phyloP scores from a whole-genome alignment of 2,113 vertebrate species.

The Phrynosoma blainvillii region DNA sequence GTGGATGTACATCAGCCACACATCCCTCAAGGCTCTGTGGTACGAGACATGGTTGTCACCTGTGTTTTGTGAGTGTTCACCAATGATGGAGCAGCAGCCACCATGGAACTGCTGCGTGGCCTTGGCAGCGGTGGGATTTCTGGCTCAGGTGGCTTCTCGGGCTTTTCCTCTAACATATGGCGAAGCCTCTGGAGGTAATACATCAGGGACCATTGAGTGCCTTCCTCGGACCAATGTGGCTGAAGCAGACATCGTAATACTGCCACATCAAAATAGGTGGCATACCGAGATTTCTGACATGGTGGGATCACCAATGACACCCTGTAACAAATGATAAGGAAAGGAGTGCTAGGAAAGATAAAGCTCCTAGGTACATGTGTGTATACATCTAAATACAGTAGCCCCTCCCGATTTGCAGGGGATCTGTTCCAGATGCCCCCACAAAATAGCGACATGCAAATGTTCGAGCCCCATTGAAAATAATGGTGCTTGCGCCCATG shows the following conservation, averaged over 20 bases:
- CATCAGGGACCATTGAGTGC: slow-evolving; percentile 96
- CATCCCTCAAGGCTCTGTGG: rapidly evolving
- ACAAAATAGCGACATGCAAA: too few species aligned
- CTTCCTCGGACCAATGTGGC: slow-evolving; percentile 96
- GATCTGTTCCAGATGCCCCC: too few species aligned
- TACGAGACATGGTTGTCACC: slow-evolving; percentile 70
- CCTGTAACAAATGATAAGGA: slow-evolving; percentile 60
- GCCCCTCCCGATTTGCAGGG: too few species aligned
- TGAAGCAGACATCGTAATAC: slow-evolving; percentile 96
- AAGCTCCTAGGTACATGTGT: not conserved
- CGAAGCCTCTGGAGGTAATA: slow-evolving; percentile 93
- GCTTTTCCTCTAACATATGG: slow-evolving; percentile 96
- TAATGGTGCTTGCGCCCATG: too few species aligned
- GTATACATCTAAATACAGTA: not conserved
- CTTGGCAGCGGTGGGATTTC: slow-evolving; percentile 85
- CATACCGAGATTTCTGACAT: slow-evolving; percentile 90
- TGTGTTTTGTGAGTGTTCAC: slow-evolving; percentile 99
- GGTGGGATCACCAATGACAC: slow-evolving; percentile 80
- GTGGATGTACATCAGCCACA: not conserved
- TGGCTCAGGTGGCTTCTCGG: slow-evolving; percentile 85
- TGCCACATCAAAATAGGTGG: slow-evolving; percentile 96
- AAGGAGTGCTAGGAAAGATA: not conserved
- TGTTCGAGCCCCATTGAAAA: too few species aligned
- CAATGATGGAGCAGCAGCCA: slow-evolving; percentile 92
- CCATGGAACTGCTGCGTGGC: slow-evolving; percentile 97